These are phyloP conservation scores for Lepas anatifera DNA, from an alignment of 2,888 invertebrate species.

Conservation along the genomic window DNA sequence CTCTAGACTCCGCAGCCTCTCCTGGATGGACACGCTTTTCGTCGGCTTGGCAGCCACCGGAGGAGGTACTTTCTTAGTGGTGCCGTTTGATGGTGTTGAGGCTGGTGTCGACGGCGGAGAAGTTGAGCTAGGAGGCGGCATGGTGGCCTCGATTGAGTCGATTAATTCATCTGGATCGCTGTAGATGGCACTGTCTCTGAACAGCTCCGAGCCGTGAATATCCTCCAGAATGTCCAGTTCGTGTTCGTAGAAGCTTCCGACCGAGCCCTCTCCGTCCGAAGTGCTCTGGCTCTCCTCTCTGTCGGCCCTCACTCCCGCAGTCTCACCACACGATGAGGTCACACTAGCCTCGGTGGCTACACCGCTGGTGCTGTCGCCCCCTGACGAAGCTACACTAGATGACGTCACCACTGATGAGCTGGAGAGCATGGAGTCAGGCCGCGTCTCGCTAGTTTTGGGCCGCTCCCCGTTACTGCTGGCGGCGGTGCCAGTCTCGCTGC, in stretches of 20 bases:
- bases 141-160: conserved; percentile 19
- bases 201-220: conserved; percentile 51
- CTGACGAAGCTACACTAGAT: conserved; percentile 15
- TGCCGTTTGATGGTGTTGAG: neutral
- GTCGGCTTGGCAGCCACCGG: conserved; percentile 43
- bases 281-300: conserved; percentile 24
- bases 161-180: conserved; percentile 52
- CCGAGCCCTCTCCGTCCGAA: conserved; percentile 38
- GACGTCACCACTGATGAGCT: conserved; percentile 16
- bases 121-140: conserved; percentile 29
- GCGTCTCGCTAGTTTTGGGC: conserved; percentile 25
- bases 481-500: conserved; percentile 16
- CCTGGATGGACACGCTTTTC: conserved; percentile 29
- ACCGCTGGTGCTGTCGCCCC: conserved; percentile 11
- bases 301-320: conserved; percentile 8
- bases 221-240: conserved; percentile 62
- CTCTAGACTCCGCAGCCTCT: conserved; percentile 32
- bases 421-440: conserved; percentile 17
- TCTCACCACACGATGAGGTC: neutral
- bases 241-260: conserved; percentile 61
- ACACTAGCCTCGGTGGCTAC: conserved; percentile 14
- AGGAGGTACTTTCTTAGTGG: conserved; percentile 44
- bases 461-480: neutral
- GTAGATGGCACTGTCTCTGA: conserved; percentile 71
- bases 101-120: conserved; percentile 10